Evolutionary conservation across 2,113 vertebrate species (phyloP).

Genomic region (Alethe diademata): DNA sequence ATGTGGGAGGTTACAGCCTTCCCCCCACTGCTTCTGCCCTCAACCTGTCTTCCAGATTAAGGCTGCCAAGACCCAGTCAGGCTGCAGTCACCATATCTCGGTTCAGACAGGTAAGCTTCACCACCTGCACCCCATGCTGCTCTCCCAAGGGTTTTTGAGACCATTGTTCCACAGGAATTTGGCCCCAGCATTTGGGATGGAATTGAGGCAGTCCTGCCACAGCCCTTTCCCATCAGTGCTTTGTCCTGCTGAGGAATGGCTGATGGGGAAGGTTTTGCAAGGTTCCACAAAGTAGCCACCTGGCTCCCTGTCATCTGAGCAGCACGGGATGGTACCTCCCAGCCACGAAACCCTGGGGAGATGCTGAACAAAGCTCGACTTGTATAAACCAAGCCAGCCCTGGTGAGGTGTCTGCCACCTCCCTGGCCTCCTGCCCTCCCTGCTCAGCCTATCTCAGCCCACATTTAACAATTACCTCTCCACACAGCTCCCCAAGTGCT

Average conservation of each 20-base stretch:
- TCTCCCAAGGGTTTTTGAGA: background rate
- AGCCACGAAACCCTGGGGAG: background rate
- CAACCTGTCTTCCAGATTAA: background rate
- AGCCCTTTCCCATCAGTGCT: fast-evolving
- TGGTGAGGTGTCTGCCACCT: conserved; percentile 47
- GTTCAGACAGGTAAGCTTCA: background rate
- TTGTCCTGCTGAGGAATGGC: background rate
- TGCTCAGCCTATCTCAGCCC: conserved; percentile 51
- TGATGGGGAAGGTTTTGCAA: background rate
- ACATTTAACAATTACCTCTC: conserved; percentile 59
- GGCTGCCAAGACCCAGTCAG: background rate
- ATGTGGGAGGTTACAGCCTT: background rate
- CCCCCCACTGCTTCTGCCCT: background rate
- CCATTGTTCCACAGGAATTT: background rate
- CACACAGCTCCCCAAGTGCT: background rate
- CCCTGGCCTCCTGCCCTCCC: conserved; percentile 42
- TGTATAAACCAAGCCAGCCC: conserved; percentile 39
- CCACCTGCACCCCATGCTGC: fast-evolving
- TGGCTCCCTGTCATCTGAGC: background rate
- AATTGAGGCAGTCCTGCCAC: background rate
- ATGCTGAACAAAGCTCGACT: conserved; percentile 47
- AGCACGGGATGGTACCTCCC: background rate
- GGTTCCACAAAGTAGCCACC: background rate
- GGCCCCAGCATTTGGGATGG: background rate
- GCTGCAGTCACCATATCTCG: background rate